These are phyloP conservation scores for Heliconius ethilla DNA, from an alignment of 2,888 invertebrate species.

Conservation along the genomic window DNA sequence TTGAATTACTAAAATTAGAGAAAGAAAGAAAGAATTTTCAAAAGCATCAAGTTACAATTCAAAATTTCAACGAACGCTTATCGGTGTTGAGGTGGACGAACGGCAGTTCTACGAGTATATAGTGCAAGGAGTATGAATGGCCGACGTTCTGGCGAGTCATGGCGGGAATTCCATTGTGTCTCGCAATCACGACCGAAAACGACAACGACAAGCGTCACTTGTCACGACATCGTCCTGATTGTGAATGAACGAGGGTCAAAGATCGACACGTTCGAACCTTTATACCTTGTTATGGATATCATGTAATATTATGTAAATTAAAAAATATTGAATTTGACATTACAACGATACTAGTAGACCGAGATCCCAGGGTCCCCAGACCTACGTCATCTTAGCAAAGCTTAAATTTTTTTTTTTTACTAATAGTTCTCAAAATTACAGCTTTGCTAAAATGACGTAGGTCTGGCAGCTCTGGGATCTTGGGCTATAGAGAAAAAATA, in stretches of 20 bases:
- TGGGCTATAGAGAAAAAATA: not conserved
- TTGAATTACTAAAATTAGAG: not conserved
- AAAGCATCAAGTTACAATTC: not conserved
- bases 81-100: slow-evolving; percentile 26
- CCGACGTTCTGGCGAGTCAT: slow-evolving; percentile 71
- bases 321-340: slow-evolving; percentile 7
- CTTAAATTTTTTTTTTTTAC: too few relatives aligned
- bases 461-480: too few relatives aligned
- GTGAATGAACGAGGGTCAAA: slow-evolving; percentile 79
- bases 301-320: slow-evolving; percentile 46
- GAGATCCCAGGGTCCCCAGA: too few relatives aligned
- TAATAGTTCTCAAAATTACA: too few relatives aligned
- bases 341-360: slow-evolving; percentile 1
- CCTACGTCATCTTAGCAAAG: too few relatives aligned
- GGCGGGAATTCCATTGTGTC: slow-evolving; percentile 78
- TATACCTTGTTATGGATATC: slow-evolving; percentile 68
- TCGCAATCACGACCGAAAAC: slow-evolving; percentile 67
- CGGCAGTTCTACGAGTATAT: slow-evolving; percentile 34
- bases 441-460: too few relatives aligned
- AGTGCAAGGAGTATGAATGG: slow-evolving; percentile 68
- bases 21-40: not conserved
- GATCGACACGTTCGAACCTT: slow-evolving; percentile 64
- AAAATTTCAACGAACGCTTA: slow-evolving; percentile 11
- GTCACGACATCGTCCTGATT: slow-evolving; percentile 75
- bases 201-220: slow-evolving; percentile 62